Conservation (phyloP, 2,888 invertebrate genomes). For the Leucophora obtusa region DNA sequence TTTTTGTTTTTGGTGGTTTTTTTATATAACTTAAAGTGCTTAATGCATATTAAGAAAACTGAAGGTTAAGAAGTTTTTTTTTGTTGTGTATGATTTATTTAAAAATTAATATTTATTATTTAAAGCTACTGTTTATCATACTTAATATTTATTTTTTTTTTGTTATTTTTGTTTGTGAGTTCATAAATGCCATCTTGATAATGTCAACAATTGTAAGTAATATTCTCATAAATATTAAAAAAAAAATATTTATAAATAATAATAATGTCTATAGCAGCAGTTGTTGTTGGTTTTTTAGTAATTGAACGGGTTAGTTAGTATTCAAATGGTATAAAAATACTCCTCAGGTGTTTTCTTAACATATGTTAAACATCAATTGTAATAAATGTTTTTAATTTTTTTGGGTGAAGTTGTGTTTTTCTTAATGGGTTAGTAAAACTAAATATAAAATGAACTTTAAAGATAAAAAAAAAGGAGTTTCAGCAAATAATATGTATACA, state of each 20-base stretch:
- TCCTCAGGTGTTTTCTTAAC: slow-evolving; percentile 49
- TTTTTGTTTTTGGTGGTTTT: background rate
- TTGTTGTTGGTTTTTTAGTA: background rate
- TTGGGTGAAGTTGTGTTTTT: slow-evolving; percentile 8
- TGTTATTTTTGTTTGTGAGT: background rate
- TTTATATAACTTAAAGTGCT: slow-evolving; percentile 20
- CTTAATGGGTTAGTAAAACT: slow-evolving; percentile 32
- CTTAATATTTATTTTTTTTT: background rate
- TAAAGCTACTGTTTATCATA: slow-evolving; percentile 12
- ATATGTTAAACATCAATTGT: slow-evolving; percentile 40
- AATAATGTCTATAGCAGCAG: background rate
- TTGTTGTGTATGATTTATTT: background rate
- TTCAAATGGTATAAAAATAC: background rate
- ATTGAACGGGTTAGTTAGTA: background rate
- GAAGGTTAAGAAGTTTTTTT: slow-evolving; percentile 26
- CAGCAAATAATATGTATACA: background rate
- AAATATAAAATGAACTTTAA: slow-evolving; percentile 31
- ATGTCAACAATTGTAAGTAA: slow-evolving; percentile 41
- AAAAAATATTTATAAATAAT: background rate
- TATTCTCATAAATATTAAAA: slow-evolving; percentile 22
- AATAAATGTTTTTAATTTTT: slow-evolving; percentile 13
- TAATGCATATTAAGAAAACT: background rate
- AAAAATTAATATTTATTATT: background rate
- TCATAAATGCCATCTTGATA: slow-evolving; percentile 46
- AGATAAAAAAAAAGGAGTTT: background rate